A percentile compares a stretch with the other conserved stretches of the same genome.
These are phyloP conservation scores for Drosophila ohnishii DNA, from an alignment of 1,140 invertebrate species.

Conservation along the genomic window DNA sequence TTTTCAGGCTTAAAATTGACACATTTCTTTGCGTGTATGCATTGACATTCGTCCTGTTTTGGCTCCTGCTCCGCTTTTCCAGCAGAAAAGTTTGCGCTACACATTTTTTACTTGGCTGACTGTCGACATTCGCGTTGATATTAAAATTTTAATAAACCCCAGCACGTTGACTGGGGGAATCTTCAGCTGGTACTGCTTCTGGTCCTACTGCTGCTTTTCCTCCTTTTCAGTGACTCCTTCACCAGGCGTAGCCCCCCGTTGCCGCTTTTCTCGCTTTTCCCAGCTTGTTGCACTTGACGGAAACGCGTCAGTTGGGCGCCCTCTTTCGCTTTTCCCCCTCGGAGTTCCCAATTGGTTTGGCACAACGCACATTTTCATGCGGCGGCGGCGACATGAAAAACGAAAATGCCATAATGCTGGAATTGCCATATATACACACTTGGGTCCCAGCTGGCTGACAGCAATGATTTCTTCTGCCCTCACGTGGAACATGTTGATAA, in stretches of 20 bases:
- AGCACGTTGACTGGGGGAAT: constrained; percentile 62
- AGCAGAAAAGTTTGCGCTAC: constrained; percentile 61
- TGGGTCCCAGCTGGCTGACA: constrained; percentile 70
- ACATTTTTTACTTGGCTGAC: constrained; percentile 76
- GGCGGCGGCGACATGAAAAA: constrained; percentile 71
- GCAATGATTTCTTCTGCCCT: constrained; percentile 57
- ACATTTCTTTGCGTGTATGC: constrained; percentile 52
- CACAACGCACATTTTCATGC: constrained; percentile 75
- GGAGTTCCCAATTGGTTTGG: constrained; percentile 51
- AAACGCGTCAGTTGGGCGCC: constrained; percentile 72
- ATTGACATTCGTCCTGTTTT: constrained; percentile 67
- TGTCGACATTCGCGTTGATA: constrained; percentile 77
- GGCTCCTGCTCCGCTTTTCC: constrained; percentile 26
- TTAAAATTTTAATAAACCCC: constrained; percentile 81
- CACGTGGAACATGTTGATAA: constrained; percentile 78
- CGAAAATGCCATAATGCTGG: constrained; percentile 73
- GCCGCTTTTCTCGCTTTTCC: constrained; percentile 29
- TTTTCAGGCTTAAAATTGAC: neutral
- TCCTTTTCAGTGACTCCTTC: constrained; percentile 3
- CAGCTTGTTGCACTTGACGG: constrained; percentile 79
- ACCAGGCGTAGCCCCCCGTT: neutral
- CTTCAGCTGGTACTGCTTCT: constrained; percentile 44
- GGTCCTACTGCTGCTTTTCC: constrained; percentile 18
- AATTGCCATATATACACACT: constrained; percentile 32
- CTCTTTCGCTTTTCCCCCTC: constrained; percentile 11